Percentiles rank a stretch among this genome's conserved stretches.
These are phyloP conservation scores for Motacilla tschutschensis DNA, from an alignment of 2,113 vertebrate genomes.

Conservation along the genomic window DNA sequence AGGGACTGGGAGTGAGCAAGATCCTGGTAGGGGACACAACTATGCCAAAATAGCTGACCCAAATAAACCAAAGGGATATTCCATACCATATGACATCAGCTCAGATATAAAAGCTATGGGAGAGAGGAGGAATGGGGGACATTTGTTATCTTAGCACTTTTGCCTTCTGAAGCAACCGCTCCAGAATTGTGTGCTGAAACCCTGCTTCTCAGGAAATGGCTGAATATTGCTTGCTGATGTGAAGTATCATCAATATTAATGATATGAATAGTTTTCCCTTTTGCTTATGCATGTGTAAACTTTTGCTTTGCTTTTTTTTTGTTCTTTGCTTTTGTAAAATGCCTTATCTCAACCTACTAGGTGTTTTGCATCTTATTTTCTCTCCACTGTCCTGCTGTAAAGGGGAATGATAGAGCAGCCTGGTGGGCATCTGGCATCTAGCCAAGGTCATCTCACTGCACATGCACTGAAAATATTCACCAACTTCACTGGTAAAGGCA, in stretches of 20 bases:
- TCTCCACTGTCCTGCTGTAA: not conserved
- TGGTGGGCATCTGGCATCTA: not conserved
- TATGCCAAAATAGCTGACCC: not conserved
- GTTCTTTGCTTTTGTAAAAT: not conserved
- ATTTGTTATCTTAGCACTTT: not conserved
- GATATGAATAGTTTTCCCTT: not conserved
- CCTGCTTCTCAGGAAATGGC: not conserved
- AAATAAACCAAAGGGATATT: not conserved
- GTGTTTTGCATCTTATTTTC: not conserved
- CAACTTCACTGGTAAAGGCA: not conserved
- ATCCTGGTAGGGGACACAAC: not conserved
- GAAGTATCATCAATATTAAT: not conserved
- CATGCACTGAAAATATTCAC: not conserved
- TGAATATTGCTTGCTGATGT: not conserved
- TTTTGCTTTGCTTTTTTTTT: not conserved
- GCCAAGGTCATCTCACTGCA: not conserved
- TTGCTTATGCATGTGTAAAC: not conserved
- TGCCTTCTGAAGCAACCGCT: not conserved
- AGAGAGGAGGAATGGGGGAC: not conserved
- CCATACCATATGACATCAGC: not conserved
- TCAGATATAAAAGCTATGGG: not conserved
- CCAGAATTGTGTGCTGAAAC: not conserved
- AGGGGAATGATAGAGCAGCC: not conserved
- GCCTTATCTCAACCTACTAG: not conserved
- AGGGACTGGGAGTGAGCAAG: not conserved